A percentile compares a stretch with the other conserved stretches of the same genome.
Conservation (phyloP, 2,797 vertebrate genomes). For the Bradypodion pumilum region DNA sequence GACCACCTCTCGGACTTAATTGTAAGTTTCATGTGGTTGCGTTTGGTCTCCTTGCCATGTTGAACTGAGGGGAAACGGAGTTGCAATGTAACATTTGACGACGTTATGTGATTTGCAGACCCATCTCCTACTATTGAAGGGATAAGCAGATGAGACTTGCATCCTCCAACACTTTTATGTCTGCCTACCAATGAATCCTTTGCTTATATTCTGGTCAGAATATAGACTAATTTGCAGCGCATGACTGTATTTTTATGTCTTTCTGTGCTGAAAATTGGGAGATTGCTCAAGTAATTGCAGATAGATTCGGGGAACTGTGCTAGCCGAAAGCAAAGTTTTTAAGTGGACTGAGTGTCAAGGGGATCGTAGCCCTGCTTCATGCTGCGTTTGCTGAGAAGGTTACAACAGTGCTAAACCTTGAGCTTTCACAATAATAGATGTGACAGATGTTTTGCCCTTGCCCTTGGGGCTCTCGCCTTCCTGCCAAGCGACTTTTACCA, state of each 20-base stretch:
- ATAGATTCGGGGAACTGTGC: not conserved
- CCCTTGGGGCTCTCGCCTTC: too few relatives aligned
- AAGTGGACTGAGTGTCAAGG: too few relatives aligned
- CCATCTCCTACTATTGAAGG: too few relatives aligned
- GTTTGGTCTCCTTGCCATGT: accelerated
- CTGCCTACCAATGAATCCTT: too few relatives aligned
- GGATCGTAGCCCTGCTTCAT: not conserved
- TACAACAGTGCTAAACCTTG: not conserved
- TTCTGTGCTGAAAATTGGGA: not conserved
- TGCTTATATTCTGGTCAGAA: too few relatives aligned
- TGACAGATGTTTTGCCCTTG: too few relatives aligned
- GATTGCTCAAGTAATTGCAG: not conserved
- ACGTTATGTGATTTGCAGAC: accelerated
- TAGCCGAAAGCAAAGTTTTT: not conserved
- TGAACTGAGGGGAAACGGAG: not conserved
- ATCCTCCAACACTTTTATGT: too few relatives aligned
- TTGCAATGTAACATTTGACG: too few relatives aligned
- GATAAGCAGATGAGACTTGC: too few relatives aligned
- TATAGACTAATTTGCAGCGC: too few relatives aligned
- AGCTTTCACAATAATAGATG: not conserved
- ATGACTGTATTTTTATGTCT: too few relatives aligned
- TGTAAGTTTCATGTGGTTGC: constrained; percentile 71
- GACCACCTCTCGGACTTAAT: constrained; percentile 94
- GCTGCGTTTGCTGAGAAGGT: not conserved
- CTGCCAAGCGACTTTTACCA: too few relatives aligned